Percentiles rank a stretch among this genome's conserved stretches.
These are phyloP conservation scores for Hippasteria phrygiana DNA, from an alignment of 53 echinoderm and acorn worm species.

Conservation along the genomic window DNA sequence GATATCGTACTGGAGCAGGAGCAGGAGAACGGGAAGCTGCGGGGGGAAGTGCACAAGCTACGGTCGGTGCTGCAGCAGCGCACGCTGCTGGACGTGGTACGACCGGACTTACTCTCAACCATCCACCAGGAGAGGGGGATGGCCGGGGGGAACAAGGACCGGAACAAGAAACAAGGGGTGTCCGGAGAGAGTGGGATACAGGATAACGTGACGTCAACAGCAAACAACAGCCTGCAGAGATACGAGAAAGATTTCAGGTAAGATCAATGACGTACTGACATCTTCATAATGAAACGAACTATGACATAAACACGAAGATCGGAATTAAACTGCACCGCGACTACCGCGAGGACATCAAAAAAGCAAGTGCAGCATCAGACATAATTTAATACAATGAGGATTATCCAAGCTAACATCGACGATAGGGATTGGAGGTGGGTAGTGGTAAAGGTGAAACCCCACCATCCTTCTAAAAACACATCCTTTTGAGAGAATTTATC, in stretches of 20 bases:
- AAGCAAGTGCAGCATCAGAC: no score
- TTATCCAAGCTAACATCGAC: no score
- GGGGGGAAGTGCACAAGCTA: constrained; percentile 93
- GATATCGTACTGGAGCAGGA: constrained; percentile 71
- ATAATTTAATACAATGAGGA: no score
- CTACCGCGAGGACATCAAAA: no score
- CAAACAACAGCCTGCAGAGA: constrained; percentile 56
- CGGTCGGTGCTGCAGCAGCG: constrained; percentile 84
- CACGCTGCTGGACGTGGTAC: constrained; percentile 41
- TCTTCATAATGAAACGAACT: not conserved
- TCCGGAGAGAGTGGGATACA: constrained; percentile 87
- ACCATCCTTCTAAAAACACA: no score
- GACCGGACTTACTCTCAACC: constrained; percentile 71
- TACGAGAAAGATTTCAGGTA: constrained; percentile 84
- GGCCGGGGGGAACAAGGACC: constrained; percentile 70
- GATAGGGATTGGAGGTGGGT: no score
- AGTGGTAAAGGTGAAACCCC: no score
- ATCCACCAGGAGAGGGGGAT: constrained; percentile 77
- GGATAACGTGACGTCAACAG: constrained; percentile 31
- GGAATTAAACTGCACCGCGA: no score
- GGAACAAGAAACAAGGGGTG: constrained; percentile 97
- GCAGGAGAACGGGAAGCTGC: constrained; percentile 74
- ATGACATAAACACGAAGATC: no score
- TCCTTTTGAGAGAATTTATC: no score
- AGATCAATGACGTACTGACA: constrained; percentile 6